Evolutionary conservation across 1,140 invertebrate genomes (phyloP).

Genomic region (Papilio machaon): DNA sequence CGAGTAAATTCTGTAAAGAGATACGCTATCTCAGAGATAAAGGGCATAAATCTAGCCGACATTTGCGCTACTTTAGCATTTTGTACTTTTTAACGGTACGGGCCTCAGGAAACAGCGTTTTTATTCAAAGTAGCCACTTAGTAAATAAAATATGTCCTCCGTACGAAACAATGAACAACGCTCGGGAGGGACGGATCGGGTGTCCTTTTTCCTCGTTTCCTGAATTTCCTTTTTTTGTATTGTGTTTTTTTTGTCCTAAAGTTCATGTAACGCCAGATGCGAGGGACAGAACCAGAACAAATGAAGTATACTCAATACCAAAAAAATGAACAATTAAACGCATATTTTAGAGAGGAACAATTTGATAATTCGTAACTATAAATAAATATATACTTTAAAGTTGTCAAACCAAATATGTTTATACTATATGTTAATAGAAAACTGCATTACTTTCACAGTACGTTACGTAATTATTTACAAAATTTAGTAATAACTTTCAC

Average conservation of each 20-base stretch:
- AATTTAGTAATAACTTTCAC: background rate
- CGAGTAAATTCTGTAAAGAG: slow-evolving; percentile 33
- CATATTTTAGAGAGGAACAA: background rate
- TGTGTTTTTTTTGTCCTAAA: slow-evolving; percentile 48
- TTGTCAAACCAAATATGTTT: too few relatives aligned
- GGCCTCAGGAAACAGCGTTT: slow-evolving; percentile 67
- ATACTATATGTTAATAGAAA: background rate
- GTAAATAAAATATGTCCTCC: slow-evolving; percentile 77
- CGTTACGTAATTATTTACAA: too few relatives aligned
- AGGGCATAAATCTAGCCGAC: slow-evolving; percentile 38
- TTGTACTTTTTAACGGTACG: slow-evolving; percentile 72
- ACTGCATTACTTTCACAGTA: background rate
- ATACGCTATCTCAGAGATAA: slow-evolving; percentile 39
- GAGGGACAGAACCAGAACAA: slow-evolving; percentile 38
- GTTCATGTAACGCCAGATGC: slow-evolving; percentile 53
- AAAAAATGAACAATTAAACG: background rate
- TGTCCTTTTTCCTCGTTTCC: slow-evolving; percentile 59
- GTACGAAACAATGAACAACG: slow-evolving; percentile 69
- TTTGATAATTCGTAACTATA: background rate
- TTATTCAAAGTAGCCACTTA: slow-evolving; percentile 79
- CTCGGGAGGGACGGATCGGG: slow-evolving; percentile 53
- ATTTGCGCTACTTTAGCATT: slow-evolving; percentile 44
- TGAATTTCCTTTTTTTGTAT: slow-evolving; percentile 61
- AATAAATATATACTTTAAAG: too few relatives aligned
- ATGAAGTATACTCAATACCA: slow-evolving; percentile 33